Conservation (phyloP, 2,888 invertebrate genomes). For the Pollenia angustigena region DNA sequence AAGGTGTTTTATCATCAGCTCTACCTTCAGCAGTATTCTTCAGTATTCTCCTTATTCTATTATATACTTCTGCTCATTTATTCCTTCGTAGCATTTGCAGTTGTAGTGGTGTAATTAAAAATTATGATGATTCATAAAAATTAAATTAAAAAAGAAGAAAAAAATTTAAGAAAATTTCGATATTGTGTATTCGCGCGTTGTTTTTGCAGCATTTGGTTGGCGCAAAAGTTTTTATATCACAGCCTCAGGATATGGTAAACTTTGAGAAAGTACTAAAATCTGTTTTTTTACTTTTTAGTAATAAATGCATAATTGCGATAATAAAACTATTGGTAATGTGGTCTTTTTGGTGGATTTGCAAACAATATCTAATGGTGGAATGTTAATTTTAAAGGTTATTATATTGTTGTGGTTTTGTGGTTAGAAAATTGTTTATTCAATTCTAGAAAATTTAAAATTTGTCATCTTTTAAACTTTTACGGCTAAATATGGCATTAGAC, state of each 20-base stretch:
- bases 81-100: constrained; percentile 28
- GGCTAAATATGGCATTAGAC: too few species aligned
- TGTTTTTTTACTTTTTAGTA: not conserved
- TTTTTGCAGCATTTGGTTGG: constrained; percentile 17
- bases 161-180: constrained; percentile 19
- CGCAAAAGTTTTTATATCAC: constrained; percentile 40
- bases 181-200: not conserved
- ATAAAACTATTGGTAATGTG: constrained; percentile 38
- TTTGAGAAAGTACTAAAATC: constrained; percentile 42
- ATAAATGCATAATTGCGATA: constrained; percentile 37
- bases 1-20: constrained; percentile 67
- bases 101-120: constrained; percentile 70
- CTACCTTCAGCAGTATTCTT: too few species aligned
- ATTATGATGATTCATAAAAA: constrained; percentile 72
- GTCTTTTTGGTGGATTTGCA: constrained; percentile 14
- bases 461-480: too few species aligned
- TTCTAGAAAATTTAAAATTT: not conserved
- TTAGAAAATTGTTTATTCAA: constrained; percentile 4
- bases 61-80: not conserved
- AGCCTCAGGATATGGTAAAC: constrained; percentile 21
- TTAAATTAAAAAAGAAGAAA: not conserved
- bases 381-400: constrained; percentile 6
- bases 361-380: constrained; percentile 3
- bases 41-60: not conserved
- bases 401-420: not conserved